A percentile compares a stretch with the other conserved stretches of the same genome.
These are phyloP conservation scores for Hypolimnas misippus DNA, from an alignment of 2,888 invertebrate species.

Conservation along the genomic window DNA sequence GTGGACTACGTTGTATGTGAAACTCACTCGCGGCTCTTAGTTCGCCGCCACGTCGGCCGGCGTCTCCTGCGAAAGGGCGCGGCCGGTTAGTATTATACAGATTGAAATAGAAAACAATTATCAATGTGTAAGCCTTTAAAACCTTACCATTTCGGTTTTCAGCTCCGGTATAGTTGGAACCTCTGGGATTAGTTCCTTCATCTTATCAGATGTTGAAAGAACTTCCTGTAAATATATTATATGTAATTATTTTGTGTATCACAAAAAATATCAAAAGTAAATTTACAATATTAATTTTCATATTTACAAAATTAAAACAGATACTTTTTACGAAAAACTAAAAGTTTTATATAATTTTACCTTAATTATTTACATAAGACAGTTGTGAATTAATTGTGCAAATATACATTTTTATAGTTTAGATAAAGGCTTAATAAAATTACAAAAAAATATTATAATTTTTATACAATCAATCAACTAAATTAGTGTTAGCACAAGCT, in stretches of 20 bases:
- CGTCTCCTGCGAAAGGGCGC: too few relatives aligned
- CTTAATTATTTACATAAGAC: not conserved
- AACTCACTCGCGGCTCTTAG: slow-evolving; percentile 51
- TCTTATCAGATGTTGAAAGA: slow-evolving; percentile 66
- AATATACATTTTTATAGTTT: too few relatives aligned
- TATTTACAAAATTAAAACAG: slow-evolving; percentile 2
- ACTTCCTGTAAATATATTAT: slow-evolving; percentile 62
- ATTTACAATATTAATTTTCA: not conserved
- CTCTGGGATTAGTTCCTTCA: slow-evolving; percentile 75
- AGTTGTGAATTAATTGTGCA: not conserved
- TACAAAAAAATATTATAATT: too few relatives aligned
- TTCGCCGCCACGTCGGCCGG: slow-evolving; percentile 64
- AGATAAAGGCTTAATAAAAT: too few relatives aligned
- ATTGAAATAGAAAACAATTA: not conserved
- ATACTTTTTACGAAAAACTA: too few relatives aligned
- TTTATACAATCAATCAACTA: not conserved
- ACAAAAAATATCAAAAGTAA: not conserved
- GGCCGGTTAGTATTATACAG: too few relatives aligned
- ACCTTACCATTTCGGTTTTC: slow-evolving; percentile 69
- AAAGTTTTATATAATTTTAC: slow-evolving; percentile 1
- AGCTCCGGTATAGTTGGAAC: slow-evolving; percentile 73
- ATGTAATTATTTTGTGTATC: not conserved
- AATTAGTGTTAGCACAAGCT: slow-evolving; percentile 65
- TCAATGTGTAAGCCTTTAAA: not conserved
- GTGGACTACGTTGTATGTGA: slow-evolving; percentile 47